Evolutionary conservation across 2,888 invertebrate species (phyloP).

Genomic region (Hyposoter dolosus): DNA sequence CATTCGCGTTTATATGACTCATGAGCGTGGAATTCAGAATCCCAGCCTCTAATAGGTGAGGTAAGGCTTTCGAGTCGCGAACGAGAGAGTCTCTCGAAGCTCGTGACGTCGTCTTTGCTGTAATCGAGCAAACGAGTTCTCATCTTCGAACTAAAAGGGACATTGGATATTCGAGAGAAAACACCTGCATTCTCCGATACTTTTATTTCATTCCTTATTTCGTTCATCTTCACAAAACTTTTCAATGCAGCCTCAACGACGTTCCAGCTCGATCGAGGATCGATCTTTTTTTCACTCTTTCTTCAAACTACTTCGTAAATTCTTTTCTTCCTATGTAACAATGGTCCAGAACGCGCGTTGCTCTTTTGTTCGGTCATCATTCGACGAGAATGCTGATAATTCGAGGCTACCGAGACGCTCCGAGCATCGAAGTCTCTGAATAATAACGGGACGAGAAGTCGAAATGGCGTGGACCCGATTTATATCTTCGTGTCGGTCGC

Average conservation of each 20-base stretch:
- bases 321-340: not conserved
- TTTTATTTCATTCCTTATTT: conserved; percentile 8
- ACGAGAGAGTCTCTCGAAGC: conserved; percentile 12
- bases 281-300: not conserved
- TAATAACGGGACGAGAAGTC: conserved; percentile 47
- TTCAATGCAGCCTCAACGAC: not conserved
- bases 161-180: conserved; percentile 28
- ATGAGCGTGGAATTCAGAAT: conserved; percentile 56
- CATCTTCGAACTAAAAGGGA: conserved; percentile 28
- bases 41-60: conserved; percentile 57
- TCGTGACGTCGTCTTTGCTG: conserved; percentile 3
- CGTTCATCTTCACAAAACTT: not conserved
- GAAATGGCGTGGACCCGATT: conserved; percentile 36
- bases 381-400: conserved; percentile 13
- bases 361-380: not conserved
- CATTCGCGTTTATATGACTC: conserved; percentile 38
- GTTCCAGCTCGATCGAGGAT: not conserved
- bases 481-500: conserved; percentile 15
- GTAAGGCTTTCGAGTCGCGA: conserved; percentile 48
- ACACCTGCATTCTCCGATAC: conserved; percentile 26
- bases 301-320: not conserved
- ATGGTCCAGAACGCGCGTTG: not conserved
- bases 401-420: not conserved
- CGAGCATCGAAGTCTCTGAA: conserved; percentile 24
- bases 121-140: conserved; percentile 55